Evolutionary conservation across 2,113 vertebrate genomes (phyloP).

Genomic region (Arenaria interpres): DNA sequence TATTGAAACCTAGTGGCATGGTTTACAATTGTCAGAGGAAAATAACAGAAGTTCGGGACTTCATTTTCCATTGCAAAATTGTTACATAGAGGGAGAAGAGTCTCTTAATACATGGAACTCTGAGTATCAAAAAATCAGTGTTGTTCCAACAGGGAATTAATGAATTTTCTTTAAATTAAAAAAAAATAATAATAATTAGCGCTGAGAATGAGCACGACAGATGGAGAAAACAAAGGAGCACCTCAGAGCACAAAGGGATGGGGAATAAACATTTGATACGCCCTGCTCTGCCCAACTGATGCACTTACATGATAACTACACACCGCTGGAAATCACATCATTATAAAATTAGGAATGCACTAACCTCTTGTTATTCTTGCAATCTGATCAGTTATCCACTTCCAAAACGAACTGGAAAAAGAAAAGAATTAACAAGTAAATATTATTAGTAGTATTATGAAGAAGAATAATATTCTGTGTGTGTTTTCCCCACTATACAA

Average conservation of each 20-base stretch:
- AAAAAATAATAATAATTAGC: not conserved
- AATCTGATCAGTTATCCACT: slow-evolving; percentile 73
- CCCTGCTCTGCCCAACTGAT: not conserved
- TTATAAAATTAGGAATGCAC: not conserved
- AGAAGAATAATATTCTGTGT: not conserved
- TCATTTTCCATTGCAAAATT: not conserved
- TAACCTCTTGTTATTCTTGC: slow-evolving; percentile 75
- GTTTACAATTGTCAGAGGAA: not conserved
- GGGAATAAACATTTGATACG: fast-evolving
- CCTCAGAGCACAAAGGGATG: not conserved
- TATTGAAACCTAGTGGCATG: not conserved
- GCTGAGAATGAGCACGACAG: not conserved
- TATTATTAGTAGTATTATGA: no score
- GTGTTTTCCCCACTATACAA: fast-evolving
- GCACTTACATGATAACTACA: not conserved
- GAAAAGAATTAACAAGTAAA: not conserved
- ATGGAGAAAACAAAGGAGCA: not conserved
- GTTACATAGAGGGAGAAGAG: not conserved
- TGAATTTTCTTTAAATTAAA: not conserved
- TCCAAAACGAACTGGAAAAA: slow-evolving; percentile 77
- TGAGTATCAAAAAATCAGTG: not conserved
- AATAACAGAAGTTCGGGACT: not conserved
- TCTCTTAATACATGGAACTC: not conserved
- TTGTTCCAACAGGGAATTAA: not conserved
- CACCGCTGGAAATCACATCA: not conserved